Percentiles rank a stretch among this genome's conserved stretches.
Conservation (phyloP, 2,888 invertebrate genomes). For the Tryphoninae sp. region DNA sequence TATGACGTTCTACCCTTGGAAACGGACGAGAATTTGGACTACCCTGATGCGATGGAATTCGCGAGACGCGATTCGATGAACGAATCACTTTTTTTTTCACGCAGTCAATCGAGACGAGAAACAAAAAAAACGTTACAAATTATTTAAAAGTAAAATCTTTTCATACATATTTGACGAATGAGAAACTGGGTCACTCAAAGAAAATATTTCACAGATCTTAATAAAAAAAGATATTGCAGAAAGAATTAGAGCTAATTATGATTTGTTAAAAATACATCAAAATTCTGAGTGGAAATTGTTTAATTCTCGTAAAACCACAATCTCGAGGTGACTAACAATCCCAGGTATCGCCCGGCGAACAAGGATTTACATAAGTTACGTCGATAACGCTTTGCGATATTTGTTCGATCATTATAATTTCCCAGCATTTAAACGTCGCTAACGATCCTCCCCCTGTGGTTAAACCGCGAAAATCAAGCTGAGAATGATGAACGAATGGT, state of each 20-base stretch:
- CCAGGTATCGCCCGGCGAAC: constrained; percentile 32
- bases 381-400: constrained; percentile 42
- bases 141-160: constrained; percentile 29
- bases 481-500: constrained; percentile 25
- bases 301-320: background rate
- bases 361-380: background rate
- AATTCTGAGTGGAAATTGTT: no score
- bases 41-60: constrained; percentile 2
- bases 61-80: constrained; percentile 44
- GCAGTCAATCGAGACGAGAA: constrained; percentile 19
- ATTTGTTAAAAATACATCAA: no score
- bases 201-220: no score
- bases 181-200: no score
- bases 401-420: constrained; percentile 40
- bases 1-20: constrained; percentile 8
- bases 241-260: no score
- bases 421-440: constrained; percentile 28
- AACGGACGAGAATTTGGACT: constrained; percentile 23
- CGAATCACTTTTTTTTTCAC: background rate
- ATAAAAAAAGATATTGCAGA: no score
- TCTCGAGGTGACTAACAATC: constrained; percentile 42
- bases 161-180: no score
- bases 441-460: constrained; percentile 48
- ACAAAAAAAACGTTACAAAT: no score
- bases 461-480: constrained; percentile 41